These are phyloP conservation scores for Dolomedes plantarius DNA, from an alignment of 2,888 invertebrate species.

Conservation along the genomic window DNA sequence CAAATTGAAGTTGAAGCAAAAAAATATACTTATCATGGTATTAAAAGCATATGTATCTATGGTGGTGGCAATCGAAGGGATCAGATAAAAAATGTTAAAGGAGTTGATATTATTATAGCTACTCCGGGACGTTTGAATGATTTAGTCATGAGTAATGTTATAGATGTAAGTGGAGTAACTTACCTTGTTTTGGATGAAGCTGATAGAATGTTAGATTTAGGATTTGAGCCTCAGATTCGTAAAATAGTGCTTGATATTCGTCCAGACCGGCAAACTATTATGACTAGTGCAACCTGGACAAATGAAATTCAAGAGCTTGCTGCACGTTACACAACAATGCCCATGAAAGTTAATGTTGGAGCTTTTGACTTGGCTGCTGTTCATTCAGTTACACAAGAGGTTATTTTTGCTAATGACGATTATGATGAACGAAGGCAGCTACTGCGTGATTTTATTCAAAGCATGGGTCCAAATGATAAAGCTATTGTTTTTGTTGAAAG, in stretches of 20 bases:
- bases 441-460: slow-evolving; percentile 82
- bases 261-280: slow-evolving; percentile 92
- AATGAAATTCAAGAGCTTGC: slow-evolving; percentile 89
- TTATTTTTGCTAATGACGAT: slow-evolving; percentile 85
- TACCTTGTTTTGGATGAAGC: slow-evolving; percentile 94
- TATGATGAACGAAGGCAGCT: slow-evolving; percentile 84
- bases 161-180: slow-evolving; percentile 88
- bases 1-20: slow-evolving; percentile 94
- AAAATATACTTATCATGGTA: slow-evolving; percentile 91
- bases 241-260: slow-evolving; percentile 87
- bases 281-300: slow-evolving; percentile 98
- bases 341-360: slow-evolving; percentile 93
- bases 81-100: slow-evolving; percentile 86
- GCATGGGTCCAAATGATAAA: slow-evolving; percentile 87
- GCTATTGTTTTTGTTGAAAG: slow-evolving; percentile 93
- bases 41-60: slow-evolving; percentile 91
- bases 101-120: slow-evolving; percentile 96
- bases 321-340: slow-evolving; percentile 90
- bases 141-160: slow-evolving; percentile 82
- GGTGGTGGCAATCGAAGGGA: slow-evolving; percentile 90
- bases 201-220: slow-evolving; percentile 83
- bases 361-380: slow-evolving; percentile 89
- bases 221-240: slow-evolving; percentile 82
- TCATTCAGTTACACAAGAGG: slow-evolving; percentile 88
- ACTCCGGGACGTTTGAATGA: slow-evolving; percentile 96